These are phyloP conservation scores for Cybosia mesomella DNA, from an alignment of 2,888 invertebrate species.

Conservation along the genomic window DNA sequence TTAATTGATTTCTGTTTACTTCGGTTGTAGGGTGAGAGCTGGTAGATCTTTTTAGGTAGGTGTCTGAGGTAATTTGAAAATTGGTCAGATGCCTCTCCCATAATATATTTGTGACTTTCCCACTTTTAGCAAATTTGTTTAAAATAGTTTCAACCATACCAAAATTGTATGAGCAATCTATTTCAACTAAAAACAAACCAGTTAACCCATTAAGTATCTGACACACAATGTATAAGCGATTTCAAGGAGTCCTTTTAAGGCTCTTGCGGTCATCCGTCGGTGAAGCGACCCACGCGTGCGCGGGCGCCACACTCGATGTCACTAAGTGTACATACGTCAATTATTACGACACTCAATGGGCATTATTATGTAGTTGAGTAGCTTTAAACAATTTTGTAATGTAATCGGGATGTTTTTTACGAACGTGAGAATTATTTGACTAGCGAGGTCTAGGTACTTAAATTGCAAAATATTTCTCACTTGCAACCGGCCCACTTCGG, in stretches of 20 bases:
- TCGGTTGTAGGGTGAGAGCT: too few species aligned
- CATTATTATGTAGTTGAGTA: constrained; percentile 8
- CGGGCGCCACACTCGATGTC: constrained; percentile 10
- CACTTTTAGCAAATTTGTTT: background rate
- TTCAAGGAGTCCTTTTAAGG: constrained; percentile 5
- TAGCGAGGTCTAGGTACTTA: constrained; percentile 3
- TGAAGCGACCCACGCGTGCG: constrained; percentile 12
- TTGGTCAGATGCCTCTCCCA: too few species aligned
- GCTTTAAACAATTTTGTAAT: constrained; percentile 14
- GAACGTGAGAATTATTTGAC: constrained; percentile 8
- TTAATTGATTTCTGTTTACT: background rate
- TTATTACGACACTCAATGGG: constrained; percentile 3
- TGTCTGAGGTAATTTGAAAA: too few species aligned
- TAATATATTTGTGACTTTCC: too few species aligned
- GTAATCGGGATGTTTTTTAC: constrained; percentile 6
- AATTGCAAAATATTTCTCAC: background rate
- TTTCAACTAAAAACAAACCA: constrained; percentile 4
- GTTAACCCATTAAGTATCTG: constrained; percentile 1
- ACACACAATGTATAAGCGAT: constrained; percentile 1
- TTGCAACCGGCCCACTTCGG: too few species aligned
- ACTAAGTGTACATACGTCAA: background rate
- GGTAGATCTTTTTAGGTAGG: too few species aligned
- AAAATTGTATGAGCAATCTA: constrained; percentile 5
- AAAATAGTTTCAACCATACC: background rate
- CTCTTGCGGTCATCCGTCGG: constrained; percentile 4